Conservation (phyloP, 2,113 vertebrate species). For the Ctenodactylus gundi region DNA sequence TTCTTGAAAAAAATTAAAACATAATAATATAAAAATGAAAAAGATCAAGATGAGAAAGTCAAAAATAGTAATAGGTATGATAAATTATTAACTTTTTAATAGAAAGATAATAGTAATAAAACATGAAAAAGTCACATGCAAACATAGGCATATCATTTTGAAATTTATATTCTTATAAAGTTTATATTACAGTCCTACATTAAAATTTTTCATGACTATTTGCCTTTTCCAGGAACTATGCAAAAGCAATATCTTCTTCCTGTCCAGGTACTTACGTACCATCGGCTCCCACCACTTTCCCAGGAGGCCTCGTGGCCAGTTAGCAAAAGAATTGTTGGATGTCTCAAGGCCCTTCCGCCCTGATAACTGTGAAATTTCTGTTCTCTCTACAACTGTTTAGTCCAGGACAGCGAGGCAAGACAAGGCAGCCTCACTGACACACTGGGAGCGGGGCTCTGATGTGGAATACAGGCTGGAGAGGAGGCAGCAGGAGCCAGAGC, state of each 20-base stretch:
- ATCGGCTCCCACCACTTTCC: no score
- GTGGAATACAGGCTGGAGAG: neutral
- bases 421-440: neutral
- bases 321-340: neutral
- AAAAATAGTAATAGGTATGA: neutral
- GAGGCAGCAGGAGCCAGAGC: no score
- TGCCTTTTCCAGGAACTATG: neutral
- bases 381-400: neutral
- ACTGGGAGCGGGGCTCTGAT: accelerated
- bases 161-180: neutral
- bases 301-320: neutral
- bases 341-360: neutral
- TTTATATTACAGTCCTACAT: neutral
- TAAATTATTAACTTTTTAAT: neutral
- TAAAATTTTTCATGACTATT: neutral
- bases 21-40: neutral
- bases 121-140: neutral
- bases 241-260: neutral
- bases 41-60: neutral
- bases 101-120: constrained; percentile 30
- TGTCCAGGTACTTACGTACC: neutral
- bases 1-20: neutral
- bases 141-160: neutral
- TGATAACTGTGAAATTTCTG: neutral
- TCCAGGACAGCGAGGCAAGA: neutral